phyloP scores from a whole-genome alignment of 2,797 vertebrate species.

The Karalla daura region DNA sequence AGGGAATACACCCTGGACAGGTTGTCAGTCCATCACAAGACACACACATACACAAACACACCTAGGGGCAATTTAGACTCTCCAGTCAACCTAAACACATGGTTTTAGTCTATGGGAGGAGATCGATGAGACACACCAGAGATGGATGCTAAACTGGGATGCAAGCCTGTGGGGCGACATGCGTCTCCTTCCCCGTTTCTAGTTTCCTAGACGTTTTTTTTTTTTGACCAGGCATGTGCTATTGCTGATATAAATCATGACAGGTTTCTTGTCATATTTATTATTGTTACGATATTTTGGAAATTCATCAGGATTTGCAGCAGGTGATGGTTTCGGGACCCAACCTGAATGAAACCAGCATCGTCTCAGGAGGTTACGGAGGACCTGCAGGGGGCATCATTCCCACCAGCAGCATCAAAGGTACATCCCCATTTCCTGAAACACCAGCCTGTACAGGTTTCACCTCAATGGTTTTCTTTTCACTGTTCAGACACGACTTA shows the following conservation, averaged over 20 bases:
- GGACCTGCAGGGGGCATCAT: constrained; percentile 94
- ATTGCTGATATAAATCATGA: neutral
- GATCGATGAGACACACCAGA: too few species aligned
- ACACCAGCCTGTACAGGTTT: neutral
- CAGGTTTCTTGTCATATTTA: neutral
- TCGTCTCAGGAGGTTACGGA: constrained; percentile 95
- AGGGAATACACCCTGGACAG: too few species aligned
- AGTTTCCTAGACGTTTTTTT: too few species aligned
- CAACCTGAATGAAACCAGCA: constrained; percentile 97
- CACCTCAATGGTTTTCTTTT: neutral
- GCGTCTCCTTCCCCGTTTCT: too few species aligned
- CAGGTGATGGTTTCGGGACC: constrained; percentile 98
- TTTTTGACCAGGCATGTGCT: neutral
- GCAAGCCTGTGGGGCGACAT: too few species aligned
- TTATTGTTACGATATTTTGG: constrained; percentile 4
- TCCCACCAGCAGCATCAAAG: constrained; percentile 90
- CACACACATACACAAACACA: too few species aligned
- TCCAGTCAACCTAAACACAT: too few species aligned
- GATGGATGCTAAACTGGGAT: too few species aligned
- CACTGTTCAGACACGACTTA: neutral
- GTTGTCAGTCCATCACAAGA: too few species aligned
- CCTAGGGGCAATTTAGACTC: too few species aligned
- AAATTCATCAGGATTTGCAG: constrained; percentile 89
- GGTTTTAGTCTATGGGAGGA: too few species aligned
- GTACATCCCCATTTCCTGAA: constrained; percentile 69